Conservation (phyloP, 2,797 vertebrate species). For the Calcarius lapponicus region DNA sequence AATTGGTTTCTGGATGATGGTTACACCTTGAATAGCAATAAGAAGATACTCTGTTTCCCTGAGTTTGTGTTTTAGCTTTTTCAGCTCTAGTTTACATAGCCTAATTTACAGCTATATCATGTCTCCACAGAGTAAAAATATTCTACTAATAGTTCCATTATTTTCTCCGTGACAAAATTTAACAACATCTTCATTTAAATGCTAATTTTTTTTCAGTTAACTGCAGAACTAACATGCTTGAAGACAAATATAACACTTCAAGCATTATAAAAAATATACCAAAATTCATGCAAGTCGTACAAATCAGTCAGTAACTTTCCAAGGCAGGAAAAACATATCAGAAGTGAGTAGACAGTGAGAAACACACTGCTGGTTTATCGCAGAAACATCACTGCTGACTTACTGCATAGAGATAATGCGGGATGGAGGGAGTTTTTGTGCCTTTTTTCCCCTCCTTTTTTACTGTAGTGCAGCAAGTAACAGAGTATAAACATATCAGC, state of each 20-base stretch:
- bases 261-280: not conserved
- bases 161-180: conserved; percentile 24
- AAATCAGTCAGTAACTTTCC: conserved; percentile 12
- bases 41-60: not conserved
- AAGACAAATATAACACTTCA: conserved; percentile 47
- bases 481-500: not conserved
- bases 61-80: not conserved
- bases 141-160: conserved; percentile 50
- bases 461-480: not conserved
- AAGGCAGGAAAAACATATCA: not conserved
- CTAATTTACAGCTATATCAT: not conserved
- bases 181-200: conserved; percentile 61
- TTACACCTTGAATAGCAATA: not conserved
- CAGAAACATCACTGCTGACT: not conserved
- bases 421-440: fast-evolving
- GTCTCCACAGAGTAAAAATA: not conserved
- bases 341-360: not conserved
- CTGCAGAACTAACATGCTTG: conserved; percentile 21
- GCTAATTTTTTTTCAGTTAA: conserved; percentile 46
- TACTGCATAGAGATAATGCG: not conserved
- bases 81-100: not conserved
- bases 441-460: not conserved
- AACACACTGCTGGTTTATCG: not conserved
- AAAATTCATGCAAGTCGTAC: not conserved
- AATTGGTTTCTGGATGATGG: not conserved